A percentile compares a stretch with the other conserved stretches of the same genome.
Conservation (phyloP, 1,140 invertebrate genomes). For the Aethina tumida region DNA sequence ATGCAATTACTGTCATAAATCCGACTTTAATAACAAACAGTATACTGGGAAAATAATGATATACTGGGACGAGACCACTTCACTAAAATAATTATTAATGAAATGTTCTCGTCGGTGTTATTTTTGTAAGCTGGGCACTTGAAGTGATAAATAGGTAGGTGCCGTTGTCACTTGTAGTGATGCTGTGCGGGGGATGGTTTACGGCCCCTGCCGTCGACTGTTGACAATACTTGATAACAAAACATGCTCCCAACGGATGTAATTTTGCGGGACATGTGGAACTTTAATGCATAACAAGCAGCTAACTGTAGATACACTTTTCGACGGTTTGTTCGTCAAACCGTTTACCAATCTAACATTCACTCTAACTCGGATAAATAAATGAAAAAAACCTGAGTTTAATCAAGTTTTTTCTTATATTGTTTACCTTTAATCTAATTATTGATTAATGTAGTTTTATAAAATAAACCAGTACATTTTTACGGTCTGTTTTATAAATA, state of each 20-base stretch:
- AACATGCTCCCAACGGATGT: constrained; percentile 8
- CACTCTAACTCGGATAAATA: no score
- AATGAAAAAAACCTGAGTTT: no score
- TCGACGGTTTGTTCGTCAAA: no score
- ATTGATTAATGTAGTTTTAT: no score
- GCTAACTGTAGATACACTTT: no score
- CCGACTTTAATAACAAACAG: constrained; percentile 27
- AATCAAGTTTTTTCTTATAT: no score
- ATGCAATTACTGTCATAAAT: constrained; percentile 29
- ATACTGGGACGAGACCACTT: constrained; percentile 5
- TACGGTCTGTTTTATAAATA: no score
- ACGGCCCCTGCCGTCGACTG: constrained; percentile 3
- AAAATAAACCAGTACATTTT: no score
- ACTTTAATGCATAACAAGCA: constrained; percentile 6
- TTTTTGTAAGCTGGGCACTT: constrained; percentile 10
- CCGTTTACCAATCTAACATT: no score
- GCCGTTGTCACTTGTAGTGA: constrained; percentile 10
- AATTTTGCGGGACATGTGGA: constrained; percentile 3
- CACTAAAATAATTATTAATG: not conserved
- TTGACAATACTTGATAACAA: constrained; percentile 14
- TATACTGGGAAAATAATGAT: constrained; percentile 20
- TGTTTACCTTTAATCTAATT: no score
- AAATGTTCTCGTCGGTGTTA: constrained; percentile 4
- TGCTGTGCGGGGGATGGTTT: constrained; percentile 3
- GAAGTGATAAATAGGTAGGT: constrained; percentile 13